Conservation (phyloP, 2,797 vertebrate species). For the Pantherophis alleghaniensis region DNA sequence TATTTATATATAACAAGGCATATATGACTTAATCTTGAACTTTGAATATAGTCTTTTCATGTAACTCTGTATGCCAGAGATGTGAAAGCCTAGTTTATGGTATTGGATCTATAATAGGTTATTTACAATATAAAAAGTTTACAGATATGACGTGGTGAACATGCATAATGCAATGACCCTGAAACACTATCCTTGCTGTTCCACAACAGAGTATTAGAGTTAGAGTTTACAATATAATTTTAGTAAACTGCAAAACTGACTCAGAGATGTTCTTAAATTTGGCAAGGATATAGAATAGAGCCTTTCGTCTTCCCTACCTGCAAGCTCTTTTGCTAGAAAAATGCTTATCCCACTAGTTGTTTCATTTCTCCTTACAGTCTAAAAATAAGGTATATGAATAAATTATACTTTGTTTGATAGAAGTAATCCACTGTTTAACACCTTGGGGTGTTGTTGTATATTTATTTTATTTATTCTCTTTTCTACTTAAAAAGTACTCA, state of each 20-base stretch:
- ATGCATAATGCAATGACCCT: not conserved
- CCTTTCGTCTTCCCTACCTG: not conserved
- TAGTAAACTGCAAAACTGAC: not conserved
- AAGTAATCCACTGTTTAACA: not conserved
- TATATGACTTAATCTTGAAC: not conserved
- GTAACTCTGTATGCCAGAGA: not conserved
- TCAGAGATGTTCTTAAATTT: not conserved
- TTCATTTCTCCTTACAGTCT: not conserved
- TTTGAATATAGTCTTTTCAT: not conserved
- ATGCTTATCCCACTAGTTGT: not conserved
- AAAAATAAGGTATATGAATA: not conserved
- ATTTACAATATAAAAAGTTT: not conserved
- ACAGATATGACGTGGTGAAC: not conserved
- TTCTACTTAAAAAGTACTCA: not conserved
- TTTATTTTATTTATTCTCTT: not conserved
- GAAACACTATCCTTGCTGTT: not conserved
- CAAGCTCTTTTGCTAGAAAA: not conserved
- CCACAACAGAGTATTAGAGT: not conserved
- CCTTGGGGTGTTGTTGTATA: not conserved
- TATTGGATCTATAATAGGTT: not conserved
- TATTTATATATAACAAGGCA: not conserved
- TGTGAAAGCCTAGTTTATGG: not conserved
- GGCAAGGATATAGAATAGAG: not conserved
- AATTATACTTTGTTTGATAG: not conserved
- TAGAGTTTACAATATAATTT: not conserved